Base-by-base conservation (phyloP, 2,113 vertebrate species). In the Chaetodon trifascialis region DNA sequence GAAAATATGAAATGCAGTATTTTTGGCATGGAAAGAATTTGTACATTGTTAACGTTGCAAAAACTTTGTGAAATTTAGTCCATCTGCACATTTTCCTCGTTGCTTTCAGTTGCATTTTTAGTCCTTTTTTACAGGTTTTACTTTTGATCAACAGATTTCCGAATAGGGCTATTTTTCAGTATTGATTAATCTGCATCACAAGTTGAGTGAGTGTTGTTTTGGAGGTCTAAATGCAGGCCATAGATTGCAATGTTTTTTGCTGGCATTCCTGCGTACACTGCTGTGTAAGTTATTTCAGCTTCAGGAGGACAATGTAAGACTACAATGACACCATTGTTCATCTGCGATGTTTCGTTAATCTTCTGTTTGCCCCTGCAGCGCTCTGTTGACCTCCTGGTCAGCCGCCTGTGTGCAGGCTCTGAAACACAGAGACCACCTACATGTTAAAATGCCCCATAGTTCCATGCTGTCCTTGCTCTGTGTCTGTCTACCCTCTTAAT, bases 371-470 rank as follows among this genome's bases (percentile, higher is more conserved):
- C 40, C 46, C 67, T 38, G 62, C 9, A 11, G 36, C 5, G 59
- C 47, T 76, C 59, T 54, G 44, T 73, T 75, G 83, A 88, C 88
- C 88, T 82, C 25, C 19, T 17, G 51, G 63, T 80, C 78, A 19
- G 67, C 55, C 70, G 52, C 64, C 64, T 74, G 87, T 83, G 80
- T 83, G 56, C 64, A 52, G 55, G 21, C 38, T 78, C 49, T 51
- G 40, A 25, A 74, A 14, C 56, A 59, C 11, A 40, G 65, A 65
- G 86, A 90, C 91, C 89, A 89, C 89, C 90, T 72, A 79, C 74
- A 62, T 71, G 25, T 44, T 86, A 56, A 83, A 80, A 46, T 64
- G n/a, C 74, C 59, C 21, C 46, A 23, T 12, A 36, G 46, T 62
- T 40, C 44, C 58, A 68, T 38, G 51, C 19, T 55, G 75, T 76